phyloP scores from a whole-genome alignment of 1,140 invertebrate genomes.

The Diorhabda elongata region DNA sequence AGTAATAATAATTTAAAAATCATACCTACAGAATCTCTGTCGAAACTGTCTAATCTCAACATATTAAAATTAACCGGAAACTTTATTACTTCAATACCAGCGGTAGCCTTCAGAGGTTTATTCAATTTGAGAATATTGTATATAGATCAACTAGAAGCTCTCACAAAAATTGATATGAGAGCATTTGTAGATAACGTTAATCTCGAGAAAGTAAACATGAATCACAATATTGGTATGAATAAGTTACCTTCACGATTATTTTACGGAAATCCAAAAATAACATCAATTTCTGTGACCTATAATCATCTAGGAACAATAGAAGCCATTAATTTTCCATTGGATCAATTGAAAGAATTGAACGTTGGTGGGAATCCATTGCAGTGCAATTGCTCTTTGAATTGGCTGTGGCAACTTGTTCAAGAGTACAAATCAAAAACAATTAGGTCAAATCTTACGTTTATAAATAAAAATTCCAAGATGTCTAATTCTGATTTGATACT shows the following conservation, averaged over 20 bases:
- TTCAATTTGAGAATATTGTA: constrained; percentile 71
- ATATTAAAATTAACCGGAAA: constrained; percentile 72
- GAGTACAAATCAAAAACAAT: constrained; percentile 46
- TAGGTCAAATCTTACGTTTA: constrained; percentile 37
- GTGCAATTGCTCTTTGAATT: constrained; percentile 83
- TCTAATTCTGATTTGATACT: constrained; percentile 46
- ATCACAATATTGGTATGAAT: constrained; percentile 67
- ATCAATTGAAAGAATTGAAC: constrained; percentile 63
- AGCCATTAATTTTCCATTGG: constrained; percentile 74
- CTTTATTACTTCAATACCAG: constrained; percentile 62
- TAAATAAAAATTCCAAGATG: constrained; percentile 43
- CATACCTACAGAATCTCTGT: constrained; percentile 69
- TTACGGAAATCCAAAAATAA: constrained; percentile 70
- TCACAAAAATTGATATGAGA: constrained; percentile 64
- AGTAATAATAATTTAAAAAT: constrained; percentile 76
- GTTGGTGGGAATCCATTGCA: constrained; percentile 77
- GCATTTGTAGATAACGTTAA: constrained; percentile 81
- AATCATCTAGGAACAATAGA: constrained; percentile 69
- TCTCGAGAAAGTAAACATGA: constrained; percentile 70
- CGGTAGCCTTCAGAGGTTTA: constrained; percentile 74
- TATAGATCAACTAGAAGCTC: constrained; percentile 62
- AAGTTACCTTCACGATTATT: constrained; percentile 68
- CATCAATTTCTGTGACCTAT: constrained; percentile 65
- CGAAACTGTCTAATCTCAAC: constrained; percentile 69
- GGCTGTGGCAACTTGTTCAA: constrained; percentile 74